These are phyloP conservation scores for Leptarthrus brevirostris DNA, from an alignment of 2,888 invertebrate species.

Conservation along the genomic window DNA sequence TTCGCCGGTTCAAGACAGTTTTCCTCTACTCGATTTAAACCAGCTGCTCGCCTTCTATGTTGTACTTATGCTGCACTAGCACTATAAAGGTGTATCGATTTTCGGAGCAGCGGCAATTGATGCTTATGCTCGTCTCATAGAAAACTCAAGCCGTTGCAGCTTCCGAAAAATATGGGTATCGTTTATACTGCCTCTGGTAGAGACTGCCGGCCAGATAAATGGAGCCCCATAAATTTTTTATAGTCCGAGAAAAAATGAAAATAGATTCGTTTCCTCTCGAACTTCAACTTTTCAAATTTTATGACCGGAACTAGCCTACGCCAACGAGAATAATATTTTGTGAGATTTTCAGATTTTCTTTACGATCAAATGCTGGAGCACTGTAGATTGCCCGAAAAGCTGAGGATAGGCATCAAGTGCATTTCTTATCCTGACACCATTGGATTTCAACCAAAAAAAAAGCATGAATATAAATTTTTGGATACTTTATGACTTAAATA, in stretches of 20 bases:
- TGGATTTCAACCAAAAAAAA: too few relatives aligned
- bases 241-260: constrained; percentile 12
- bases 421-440: too few relatives aligned
- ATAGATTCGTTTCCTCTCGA: constrained; percentile 20
- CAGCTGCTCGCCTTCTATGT: neutral
- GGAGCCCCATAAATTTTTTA: constrained; percentile 20
- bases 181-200: neutral
- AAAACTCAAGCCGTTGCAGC: constrained; percentile 1
- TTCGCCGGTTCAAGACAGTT: too few relatives aligned
- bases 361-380: neutral
- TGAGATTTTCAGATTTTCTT: neutral
- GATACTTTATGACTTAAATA: too few relatives aligned
- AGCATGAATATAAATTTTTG: too few relatives aligned
- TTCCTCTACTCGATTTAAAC: neutral
- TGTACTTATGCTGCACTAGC: too few relatives aligned
- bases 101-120: too few relatives aligned
- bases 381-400: too few relatives aligned
- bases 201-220: constrained; percentile 20
- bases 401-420: too few relatives aligned
- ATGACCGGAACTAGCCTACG: constrained; percentile 13
- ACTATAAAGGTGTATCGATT: too few relatives aligned
- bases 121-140: neutral
- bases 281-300: neutral
- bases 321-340: neutral
- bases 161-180: constrained; percentile 18